Base-by-base conservation (phyloP, 1,140 invertebrate genomes). In the Pogonomyrmex californicus region DNA sequence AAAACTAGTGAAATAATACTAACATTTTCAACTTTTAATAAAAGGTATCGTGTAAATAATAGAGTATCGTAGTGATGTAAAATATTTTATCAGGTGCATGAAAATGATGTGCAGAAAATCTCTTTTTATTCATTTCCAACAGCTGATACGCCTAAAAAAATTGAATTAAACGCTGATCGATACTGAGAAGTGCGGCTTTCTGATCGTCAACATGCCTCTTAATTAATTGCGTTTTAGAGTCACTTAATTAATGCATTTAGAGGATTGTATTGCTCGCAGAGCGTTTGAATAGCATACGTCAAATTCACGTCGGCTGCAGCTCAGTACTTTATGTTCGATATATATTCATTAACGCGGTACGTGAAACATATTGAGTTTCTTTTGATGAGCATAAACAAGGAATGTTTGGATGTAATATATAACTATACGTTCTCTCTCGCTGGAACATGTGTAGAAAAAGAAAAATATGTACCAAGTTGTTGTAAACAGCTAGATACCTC, bases 221-320 rank as follows among this genome's bases (percentile, higher is more conserved):
- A 49, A 56, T 81, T 81, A 81, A 81, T 81, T 71, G 65, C 36
- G 38, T 36, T 81, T 71, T 70, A 23, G 23, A 23, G 23, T 0
- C 23, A 23, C 23, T 23, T 23, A 23, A 23, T 23, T 23, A 70
- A 81, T n/a, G 36, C 63, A 44, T 56, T 71, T 70, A 81, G 68
- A 63, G 17, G n/a, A 70, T 81, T 10, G 23, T 9, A 71, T 56
- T 56, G 9, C 49, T 66, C 36, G 49, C 36, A 5, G n/a, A 54
- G 63, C 38, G 30, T 36, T 54, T 81, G 36, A 70, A 81, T 70
- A 81, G 49, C 23, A 0, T 14, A 71, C 47, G 62, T 81, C 66
- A 71, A 81, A 81, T 81, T 81, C 65, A 81, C 9, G 38, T 81
- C 78, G 23, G n/a, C 9, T n/a, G 23, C 78, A 56, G 65, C 6